Percentiles rank a stretch among this genome's conserved stretches.
These are phyloP conservation scores for Galaxea fascicularis DNA, from an alignment of 92 coral and sea anemone genomes.

Conservation along the genomic window DNA sequence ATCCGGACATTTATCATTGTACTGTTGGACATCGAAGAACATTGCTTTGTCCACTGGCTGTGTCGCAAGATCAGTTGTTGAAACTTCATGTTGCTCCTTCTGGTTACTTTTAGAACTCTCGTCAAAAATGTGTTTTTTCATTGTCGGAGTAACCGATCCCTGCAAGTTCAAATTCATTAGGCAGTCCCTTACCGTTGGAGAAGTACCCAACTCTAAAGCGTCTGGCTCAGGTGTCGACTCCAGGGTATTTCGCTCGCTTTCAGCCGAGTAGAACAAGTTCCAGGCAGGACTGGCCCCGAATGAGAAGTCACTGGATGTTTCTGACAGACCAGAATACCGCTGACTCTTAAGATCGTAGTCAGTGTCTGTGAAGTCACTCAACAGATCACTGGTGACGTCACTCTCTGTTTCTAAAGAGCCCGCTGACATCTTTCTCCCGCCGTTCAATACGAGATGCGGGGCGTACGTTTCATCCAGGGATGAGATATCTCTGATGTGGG, in stretches of 20 bases:
- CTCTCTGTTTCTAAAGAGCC: constrained; percentile 45
- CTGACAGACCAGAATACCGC: constrained; percentile 61
- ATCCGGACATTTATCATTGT: constrained; percentile 28
- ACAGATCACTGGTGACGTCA: constrained; percentile 30
- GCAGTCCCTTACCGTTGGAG: constrained; percentile 31
- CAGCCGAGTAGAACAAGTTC: constrained; percentile 60
- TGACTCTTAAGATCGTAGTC: constrained; percentile 77
- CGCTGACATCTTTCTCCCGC: constrained; percentile 9
- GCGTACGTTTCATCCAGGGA: constrained; percentile 22
- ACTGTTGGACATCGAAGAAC: constrained; percentile 72
- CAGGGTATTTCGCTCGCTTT: constrained; percentile 3
- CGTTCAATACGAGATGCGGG: not conserved
- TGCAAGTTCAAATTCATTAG: constrained; percentile 35
- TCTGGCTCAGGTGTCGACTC: constrained; percentile 26
- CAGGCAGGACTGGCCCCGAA: constrained; percentile 65
- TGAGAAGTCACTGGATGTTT: constrained; percentile 68
- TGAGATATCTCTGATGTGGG: not conserved
- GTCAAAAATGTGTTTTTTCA: constrained; percentile 37
- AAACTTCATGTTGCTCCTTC: not conserved
- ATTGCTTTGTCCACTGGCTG: constrained; percentile 66
- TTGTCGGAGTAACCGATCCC: constrained; percentile 34
- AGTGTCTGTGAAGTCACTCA: constrained; percentile 64
- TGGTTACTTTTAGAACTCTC: not conserved
- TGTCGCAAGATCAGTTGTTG: constrained; percentile 4
- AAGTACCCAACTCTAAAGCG: not conserved